A percentile compares a stretch with the other conserved stretches of the same genome.
Evolutionary conservation across 2,113 vertebrate genomes (phyloP).

Genomic region (Catharus minimus): DNA sequence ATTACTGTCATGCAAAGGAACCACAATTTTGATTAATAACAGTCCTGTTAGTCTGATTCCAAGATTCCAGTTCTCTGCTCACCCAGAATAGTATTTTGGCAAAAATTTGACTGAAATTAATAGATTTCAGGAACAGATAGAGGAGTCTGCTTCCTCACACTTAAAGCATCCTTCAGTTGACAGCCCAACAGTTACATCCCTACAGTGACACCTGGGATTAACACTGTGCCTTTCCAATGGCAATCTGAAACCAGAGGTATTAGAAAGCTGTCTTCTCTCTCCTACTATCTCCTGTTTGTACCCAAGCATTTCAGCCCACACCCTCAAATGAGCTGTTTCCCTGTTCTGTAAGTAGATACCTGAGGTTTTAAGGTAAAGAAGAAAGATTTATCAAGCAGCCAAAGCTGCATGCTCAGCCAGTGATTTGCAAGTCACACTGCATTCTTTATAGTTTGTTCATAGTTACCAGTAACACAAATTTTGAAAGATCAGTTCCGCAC

Average conservation of each 20-base stretch:
- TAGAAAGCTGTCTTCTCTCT: background rate
- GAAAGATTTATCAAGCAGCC: background rate
- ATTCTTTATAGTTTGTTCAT: background rate
- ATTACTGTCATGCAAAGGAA: background rate
- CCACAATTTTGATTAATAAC: constrained; percentile 1
- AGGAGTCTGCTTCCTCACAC: background rate
- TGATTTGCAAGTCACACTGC: background rate
- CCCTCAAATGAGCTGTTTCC: background rate
- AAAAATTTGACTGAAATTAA: background rate
- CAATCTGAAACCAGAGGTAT: background rate
- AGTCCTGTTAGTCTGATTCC: background rate
- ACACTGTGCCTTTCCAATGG: background rate
- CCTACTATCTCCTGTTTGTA: background rate
- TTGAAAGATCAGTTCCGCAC: background rate
- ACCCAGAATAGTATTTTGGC: background rate
- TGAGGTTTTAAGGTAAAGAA: background rate
- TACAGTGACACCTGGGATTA: background rate
- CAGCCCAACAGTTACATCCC: background rate
- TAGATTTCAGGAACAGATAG: background rate
- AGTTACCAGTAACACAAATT: background rate
- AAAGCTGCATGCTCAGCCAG: background rate
- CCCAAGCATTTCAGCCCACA: background rate
- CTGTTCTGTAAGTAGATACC: background rate
- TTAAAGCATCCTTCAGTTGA: background rate
- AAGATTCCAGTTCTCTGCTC: background rate